These are phyloP conservation scores for Timandra comae DNA, from an alignment of 2,888 invertebrate genomes.

Conservation along the genomic window DNA sequence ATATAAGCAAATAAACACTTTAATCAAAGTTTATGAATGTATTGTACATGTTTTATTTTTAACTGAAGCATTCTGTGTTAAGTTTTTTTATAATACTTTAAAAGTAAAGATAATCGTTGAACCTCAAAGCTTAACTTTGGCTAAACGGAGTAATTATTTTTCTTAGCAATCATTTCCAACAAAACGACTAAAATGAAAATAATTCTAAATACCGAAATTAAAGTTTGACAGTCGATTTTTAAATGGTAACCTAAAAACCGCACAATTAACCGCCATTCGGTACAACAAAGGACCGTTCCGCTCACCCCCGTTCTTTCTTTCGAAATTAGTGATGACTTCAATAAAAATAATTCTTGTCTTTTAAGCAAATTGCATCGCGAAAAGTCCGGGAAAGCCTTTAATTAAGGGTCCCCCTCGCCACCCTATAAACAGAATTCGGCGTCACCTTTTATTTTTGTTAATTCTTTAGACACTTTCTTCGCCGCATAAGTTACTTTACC, in stretches of 20 bases:
- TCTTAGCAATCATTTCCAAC: no score
- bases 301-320: constrained; percentile 46
- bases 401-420: constrained; percentile 67
- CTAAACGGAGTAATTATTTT: no score
- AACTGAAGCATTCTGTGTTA: neutral
- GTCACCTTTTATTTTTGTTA: constrained; percentile 77
- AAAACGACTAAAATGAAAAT: constrained; percentile 13
- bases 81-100: neutral
- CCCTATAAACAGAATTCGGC: constrained; percentile 69
- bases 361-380: constrained; percentile 76
- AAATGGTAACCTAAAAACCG: constrained; percentile 51
- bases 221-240: constrained; percentile 46
- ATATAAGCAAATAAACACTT: no score
- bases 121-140: no score
- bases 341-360: constrained; percentile 78
- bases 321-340: constrained; percentile 77
- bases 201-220: constrained; percentile 31
- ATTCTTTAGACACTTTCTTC: constrained; percentile 69
- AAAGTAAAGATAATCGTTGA: no score
- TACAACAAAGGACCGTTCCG: constrained; percentile 60
- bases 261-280: constrained; percentile 71
- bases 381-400: constrained; percentile 74
- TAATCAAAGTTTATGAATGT: no score
- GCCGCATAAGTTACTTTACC: constrained; percentile 76
- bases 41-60: neutral